These are phyloP conservation scores for Carassius gibelio DNA, from an alignment of 2,113 vertebrate genomes.

Conservation along the genomic window DNA sequence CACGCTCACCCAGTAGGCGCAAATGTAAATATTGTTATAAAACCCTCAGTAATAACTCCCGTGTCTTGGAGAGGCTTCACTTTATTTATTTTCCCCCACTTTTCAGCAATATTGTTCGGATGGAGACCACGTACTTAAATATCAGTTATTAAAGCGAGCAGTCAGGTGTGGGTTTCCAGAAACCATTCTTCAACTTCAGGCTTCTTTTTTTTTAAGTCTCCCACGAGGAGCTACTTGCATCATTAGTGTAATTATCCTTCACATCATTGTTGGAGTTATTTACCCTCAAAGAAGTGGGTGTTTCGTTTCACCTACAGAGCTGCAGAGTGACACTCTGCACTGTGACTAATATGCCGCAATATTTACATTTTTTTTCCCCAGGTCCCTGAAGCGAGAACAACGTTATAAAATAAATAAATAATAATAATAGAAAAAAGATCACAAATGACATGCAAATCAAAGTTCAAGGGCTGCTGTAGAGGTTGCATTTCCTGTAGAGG, in stretches of 20 bases:
- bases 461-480: neutral
- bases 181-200: slow-evolving; percentile 48
- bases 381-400: neutral
- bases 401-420: neutral
- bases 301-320: slow-evolving; percentile 41
- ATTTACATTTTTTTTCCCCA: neutral
- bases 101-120: slow-evolving; percentile 63
- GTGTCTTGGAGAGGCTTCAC: slow-evolving; percentile 57
- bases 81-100: slow-evolving; percentile 62
- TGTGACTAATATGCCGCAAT: slow-evolving; percentile 24
- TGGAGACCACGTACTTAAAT: slow-evolving; percentile 52
- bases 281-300: slow-evolving; percentile 46
- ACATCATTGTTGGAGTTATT: slow-evolving; percentile 41
- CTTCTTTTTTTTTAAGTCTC: slow-evolving; percentile 14
- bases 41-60: slow-evolving; percentile 69
- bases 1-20: slow-evolving; percentile 71
- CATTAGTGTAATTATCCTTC: slow-evolving; percentile 55
- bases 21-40: slow-evolving; percentile 83
- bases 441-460: neutral
- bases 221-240: slow-evolving; percentile 41
- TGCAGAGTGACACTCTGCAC: slow-evolving; percentile 22
- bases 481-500: neutral
- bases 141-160: slow-evolving; percentile 64
- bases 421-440: neutral
- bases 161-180: slow-evolving; percentile 58